These are phyloP conservation scores for Euwallacea fornicatus DNA, from an alignment of 1,140 invertebrate genomes.

Conservation along the genomic window DNA sequence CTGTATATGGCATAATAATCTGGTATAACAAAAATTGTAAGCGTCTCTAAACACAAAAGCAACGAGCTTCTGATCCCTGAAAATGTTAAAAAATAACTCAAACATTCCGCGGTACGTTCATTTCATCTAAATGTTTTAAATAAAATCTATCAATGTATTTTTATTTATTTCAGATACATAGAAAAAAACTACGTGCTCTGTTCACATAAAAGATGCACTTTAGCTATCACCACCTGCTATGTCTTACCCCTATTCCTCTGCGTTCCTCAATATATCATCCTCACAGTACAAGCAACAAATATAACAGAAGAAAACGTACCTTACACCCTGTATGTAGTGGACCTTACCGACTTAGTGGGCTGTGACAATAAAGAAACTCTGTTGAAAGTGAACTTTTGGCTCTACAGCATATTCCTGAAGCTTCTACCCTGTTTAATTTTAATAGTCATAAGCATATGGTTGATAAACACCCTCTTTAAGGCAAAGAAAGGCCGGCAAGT, in stretches of 20 bases:
- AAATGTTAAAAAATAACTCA: too few species aligned
- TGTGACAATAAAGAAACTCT: slow-evolving; percentile 58
- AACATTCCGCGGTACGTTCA: too few species aligned
- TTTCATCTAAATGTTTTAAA: too few species aligned
- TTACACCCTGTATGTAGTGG: slow-evolving; percentile 66
- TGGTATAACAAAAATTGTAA: not conserved
- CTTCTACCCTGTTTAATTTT: slow-evolving; percentile 82
- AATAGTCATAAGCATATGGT: slow-evolving; percentile 77
- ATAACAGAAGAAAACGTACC: slow-evolving; percentile 54
- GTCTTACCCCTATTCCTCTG: slow-evolving; percentile 75
- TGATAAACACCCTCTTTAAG: slow-evolving; percentile 73
- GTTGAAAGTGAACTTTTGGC: slow-evolving; percentile 83
- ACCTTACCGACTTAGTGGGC: slow-evolving; percentile 61
- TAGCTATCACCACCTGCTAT: slow-evolving; percentile 73
- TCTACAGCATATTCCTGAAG: slow-evolving; percentile 82
- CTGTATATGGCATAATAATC: not conserved
- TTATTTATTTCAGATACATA: slow-evolving; percentile 59
- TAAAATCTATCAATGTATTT: not conserved
- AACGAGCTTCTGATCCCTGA: too few species aligned
- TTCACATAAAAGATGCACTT: slow-evolving; percentile 68
- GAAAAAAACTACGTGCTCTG: slow-evolving; percentile 63
- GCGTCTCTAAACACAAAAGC: too few species aligned
- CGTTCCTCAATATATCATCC: slow-evolving; percentile 74
- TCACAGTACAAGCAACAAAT: slow-evolving; percentile 59
- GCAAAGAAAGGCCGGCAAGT: slow-evolving; percentile 70